Evolutionary conservation across 1,140 invertebrate species (phyloP), one percentile per base, ranked within the genome.

Genomic region (Pseudoatta argentina): DNA sequence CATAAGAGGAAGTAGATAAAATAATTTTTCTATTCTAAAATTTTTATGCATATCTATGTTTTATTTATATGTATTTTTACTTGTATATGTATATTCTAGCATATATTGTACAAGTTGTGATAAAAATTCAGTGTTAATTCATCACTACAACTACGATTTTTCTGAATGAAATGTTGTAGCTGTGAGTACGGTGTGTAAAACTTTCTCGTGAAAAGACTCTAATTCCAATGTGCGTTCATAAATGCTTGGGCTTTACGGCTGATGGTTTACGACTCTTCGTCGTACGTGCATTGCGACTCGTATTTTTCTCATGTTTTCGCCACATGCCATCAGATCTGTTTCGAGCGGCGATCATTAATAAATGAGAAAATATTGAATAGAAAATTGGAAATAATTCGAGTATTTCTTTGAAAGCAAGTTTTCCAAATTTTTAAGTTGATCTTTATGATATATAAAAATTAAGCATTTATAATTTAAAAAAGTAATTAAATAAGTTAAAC

Each of bases 221-320:
- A 61, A 57, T 78, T 77, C 34, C 48, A 53, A 27, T 34, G 72
- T n/a, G 24, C 27, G 67, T 57, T 64, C 57, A 39, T 71, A 67
- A 87, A 85, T 86, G 53, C 57, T 34, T 55, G 39, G n/a, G 53
- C 86, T 87, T 88, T 88, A 83, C 61, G 86, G 44, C 18, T 44
- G 21, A n/a, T 53, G 53, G 16, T 89, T 88, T 89, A 88, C 67
- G 87, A 69, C 27, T 63, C 48, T 75, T 48, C 7, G 51, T 57
- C 8, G 30, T 66, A 66, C 59, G 73, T 85, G 59, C 73, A 66
- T 63, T 48, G 27, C n/a, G 34, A 66, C 72, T 66, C 51, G 57
- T 87, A 87, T 72, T 86, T 86, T 71, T 66, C 57, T 73, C 67
- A 63, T 27, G 55, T 27, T 63, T 61, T 64, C 3, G 8, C 59